A percentile compares a stretch with the other conserved stretches of the same genome.
phyloP scores from a whole-genome alignment of 2,113 vertebrate species.

The Lota lota region DNA sequence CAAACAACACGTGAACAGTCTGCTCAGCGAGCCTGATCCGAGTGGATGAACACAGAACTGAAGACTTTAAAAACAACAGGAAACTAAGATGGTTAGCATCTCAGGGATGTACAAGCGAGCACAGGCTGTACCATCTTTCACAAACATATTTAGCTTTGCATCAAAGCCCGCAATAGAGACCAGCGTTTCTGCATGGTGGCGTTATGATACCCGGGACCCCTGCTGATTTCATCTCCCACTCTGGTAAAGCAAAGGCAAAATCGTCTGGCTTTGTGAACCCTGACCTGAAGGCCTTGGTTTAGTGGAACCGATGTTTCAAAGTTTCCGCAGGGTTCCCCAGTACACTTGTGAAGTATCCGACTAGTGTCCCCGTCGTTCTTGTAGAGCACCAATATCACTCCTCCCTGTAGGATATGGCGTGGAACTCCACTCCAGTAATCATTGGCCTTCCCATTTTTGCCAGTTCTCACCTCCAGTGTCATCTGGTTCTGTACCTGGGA shows the following conservation, averaged over 20 bases:
- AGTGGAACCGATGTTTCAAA: too few relatives aligned
- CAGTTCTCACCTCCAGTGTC: slow-evolving; percentile 25
- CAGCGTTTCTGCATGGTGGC: background rate
- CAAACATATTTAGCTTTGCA: slow-evolving; percentile 41
- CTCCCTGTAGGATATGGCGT: background rate
- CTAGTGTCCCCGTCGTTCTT: background rate
- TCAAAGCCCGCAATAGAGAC: slow-evolving; percentile 21
- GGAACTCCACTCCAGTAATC: slow-evolving; percentile 34
- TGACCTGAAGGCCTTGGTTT: slow-evolving; percentile 33
- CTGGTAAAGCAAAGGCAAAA: too few relatives aligned
- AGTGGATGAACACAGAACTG: slow-evolving; percentile 14
- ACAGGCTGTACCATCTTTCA: slow-evolving; percentile 49
- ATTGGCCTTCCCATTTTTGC: slow-evolving; percentile 30
- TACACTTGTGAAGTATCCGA: too few relatives aligned
- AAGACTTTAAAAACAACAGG: slow-evolving; percentile 3
- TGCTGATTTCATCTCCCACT: slow-evolving; percentile 24
- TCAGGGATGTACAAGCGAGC: slow-evolving; percentile 40
- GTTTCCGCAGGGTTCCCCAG: too few relatives aligned
- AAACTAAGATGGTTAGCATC: slow-evolving; percentile 31
- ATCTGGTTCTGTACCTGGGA: background rate
- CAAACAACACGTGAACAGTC: background rate
- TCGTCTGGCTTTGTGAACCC: slow-evolving; percentile 31
- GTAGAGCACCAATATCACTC: slow-evolving; percentile 27
- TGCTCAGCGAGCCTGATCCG: background rate
- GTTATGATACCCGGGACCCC: slow-evolving; percentile 27